These are phyloP conservation scores for Latrodectus elegans DNA, from an alignment of 2,888 invertebrate species.

Conservation along the genomic window DNA sequence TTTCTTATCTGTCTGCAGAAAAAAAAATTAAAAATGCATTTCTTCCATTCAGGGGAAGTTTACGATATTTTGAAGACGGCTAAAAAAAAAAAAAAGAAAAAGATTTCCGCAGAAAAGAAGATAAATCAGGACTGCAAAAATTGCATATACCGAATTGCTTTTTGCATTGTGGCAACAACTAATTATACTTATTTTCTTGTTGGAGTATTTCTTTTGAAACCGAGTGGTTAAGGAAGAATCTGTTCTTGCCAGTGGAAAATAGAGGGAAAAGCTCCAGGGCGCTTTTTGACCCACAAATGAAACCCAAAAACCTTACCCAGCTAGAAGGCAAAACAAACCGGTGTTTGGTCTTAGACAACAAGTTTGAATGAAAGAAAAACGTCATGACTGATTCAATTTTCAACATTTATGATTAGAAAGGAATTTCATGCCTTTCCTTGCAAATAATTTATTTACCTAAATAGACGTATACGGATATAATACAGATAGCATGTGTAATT, in stretches of 20 bases:
- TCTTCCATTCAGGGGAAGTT: no score
- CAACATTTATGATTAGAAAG: neutral
- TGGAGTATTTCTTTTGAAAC: neutral
- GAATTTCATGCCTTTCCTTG: neutral
- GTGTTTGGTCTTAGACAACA: conserved; percentile 27
- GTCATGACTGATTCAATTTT: conserved; percentile 4
- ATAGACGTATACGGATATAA: no score
- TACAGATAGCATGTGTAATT: no score
- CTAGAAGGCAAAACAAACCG: conserved; percentile 45
- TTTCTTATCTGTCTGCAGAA: no score
- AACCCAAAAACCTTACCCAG: conserved; percentile 53
- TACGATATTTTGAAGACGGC: no score
- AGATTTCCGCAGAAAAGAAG: no score
- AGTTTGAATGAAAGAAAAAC: conserved; percentile 15
- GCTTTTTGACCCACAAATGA: conserved; percentile 56
- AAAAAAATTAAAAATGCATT: no score
- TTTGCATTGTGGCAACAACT: neutral
- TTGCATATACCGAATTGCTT: no score
- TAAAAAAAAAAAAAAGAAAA: no score
- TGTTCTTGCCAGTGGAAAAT: conserved; percentile 7
- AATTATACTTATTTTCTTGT: conserved; percentile 1
- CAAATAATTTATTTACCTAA: no score
- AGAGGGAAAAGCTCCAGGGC: conserved; percentile 38
- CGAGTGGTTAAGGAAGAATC: conserved; percentile 6
- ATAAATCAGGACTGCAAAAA: no score